Evolutionary conservation across 2,888 invertebrate genomes (phyloP), one percentile per base, ranked within the genome.

Genomic region (Dolomedes plantarius): DNA sequence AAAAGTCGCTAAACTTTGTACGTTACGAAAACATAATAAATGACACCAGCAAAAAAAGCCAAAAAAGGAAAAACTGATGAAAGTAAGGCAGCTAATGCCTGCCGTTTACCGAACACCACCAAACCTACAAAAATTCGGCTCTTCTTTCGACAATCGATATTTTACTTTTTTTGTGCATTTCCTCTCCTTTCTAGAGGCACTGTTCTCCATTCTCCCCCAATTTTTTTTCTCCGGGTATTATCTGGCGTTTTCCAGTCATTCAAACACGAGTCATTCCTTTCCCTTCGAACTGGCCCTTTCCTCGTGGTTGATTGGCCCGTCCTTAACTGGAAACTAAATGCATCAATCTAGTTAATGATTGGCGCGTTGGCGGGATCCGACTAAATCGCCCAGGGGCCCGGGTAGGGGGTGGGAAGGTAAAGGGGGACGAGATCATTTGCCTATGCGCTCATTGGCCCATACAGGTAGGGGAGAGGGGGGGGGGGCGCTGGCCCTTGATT

Each of bases 311-410:
- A 83, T 83, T 77, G 62, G 76, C 19, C 72, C 71, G 69, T 72
- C 46, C 64, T 76, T 75, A 82, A 82, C 82, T 77, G 62, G 72
- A 83, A 83, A 83, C 83, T 83, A 83, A 83, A 83, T 83, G 76
- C 83, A 83, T 83, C 77, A 76, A 83, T 83, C 83, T 83, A 77
- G 72, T 72, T 83, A 83, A 83, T 83, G 83, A 83, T 83, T 83
- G 83, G 83, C 83, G 83, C 77, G 76, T 76, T 77, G 71, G 76
- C 77, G 76, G 65, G 19, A 65, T 83, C 76, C 83, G 83, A 83
- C 83, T 83, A 76, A 83, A 83, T 83, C 76, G 83, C 83, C 76
- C 73, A 65, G 65, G 67, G 65, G 71, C 29, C 72, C 69, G 36
- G 62, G 23, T 28, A 28, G 23, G 36, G 64, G 27, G 27, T 32